Evolutionary conservation across 2,888 invertebrate species (phyloP).

Genomic region (Lathronympha strigana): DNA sequence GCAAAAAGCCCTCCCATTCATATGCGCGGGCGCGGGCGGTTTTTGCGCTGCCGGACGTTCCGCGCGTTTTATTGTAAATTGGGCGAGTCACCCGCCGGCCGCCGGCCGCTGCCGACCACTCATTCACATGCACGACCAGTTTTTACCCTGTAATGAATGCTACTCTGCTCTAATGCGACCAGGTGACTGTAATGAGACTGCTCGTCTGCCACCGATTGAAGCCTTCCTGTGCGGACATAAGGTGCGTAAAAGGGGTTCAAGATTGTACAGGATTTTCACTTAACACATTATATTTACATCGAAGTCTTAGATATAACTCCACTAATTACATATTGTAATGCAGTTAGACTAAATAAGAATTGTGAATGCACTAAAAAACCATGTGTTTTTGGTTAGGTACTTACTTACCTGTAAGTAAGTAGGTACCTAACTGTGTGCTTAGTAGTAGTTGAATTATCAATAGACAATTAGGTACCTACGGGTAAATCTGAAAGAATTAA

Average conservation of each 20-base stretch:
- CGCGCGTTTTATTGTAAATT: slow-evolving; percentile 82
- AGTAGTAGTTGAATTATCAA: no score
- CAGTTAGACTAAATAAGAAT: slow-evolving; percentile 29
- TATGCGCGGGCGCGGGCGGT: slow-evolving; percentile 77
- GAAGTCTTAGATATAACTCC: slow-evolving; percentile 17
- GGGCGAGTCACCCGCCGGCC: slow-evolving; percentile 59
- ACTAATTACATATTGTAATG: slow-evolving; percentile 36
- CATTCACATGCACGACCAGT: slow-evolving; percentile 81
- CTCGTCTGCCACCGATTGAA: slow-evolving; percentile 47
- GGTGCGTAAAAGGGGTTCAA: slow-evolving; percentile 14
- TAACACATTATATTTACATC: slow-evolving; percentile 11
- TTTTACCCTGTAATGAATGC: slow-evolving; percentile 70
- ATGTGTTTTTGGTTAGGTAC: no score
- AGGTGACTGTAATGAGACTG: slow-evolving; percentile 63
- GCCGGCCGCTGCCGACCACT: slow-evolving; percentile 49
- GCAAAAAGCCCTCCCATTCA: slow-evolving; percentile 78
- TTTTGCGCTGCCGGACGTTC: slow-evolving; percentile 79
- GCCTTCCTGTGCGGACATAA: slow-evolving; percentile 25
- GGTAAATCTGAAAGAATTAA: no score
- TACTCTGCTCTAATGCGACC: slow-evolving; percentile 67
- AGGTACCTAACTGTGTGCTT: no score
- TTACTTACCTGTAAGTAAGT: neutral
- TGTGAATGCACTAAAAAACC: neutral
- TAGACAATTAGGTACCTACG: no score
- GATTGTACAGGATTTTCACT: slow-evolving; percentile 10